Base-by-base conservation (phyloP, 2,797 vertebrate genomes). In the Enteromius treurensis region DNA sequence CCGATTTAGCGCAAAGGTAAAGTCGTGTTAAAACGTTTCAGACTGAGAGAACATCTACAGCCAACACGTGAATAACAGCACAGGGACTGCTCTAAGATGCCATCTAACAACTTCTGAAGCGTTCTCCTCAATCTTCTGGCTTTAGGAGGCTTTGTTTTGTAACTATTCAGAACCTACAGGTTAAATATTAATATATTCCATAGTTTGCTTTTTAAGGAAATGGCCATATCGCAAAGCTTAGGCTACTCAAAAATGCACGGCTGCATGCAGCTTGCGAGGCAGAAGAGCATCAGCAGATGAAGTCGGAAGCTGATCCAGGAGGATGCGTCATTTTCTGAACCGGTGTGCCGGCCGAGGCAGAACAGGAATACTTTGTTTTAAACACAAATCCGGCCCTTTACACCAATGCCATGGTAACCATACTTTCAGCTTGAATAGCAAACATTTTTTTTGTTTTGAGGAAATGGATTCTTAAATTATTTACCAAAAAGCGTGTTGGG, bases 241-340 rank as follows among this genome's bases (percentile, higher is more conserved):
- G 77, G 19, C 45, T 51, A 49, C 34, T 68, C 51, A 55, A 55
- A 64, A 37, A 68, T 53, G 60, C 5, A 67, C 77, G 77, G 62
- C 80, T 75, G 32, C 32, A 9, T 40, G 42, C 60, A 67, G 80
- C 47, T 65, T 2, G 21, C 15, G 42, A 77, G 53, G 67, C 73
- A 65, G 70, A 69, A n/a, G 64, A 75, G 81, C 76, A 60, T 68
- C 78, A 42, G 70, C 5, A 79, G 69, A 80, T 68, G 64, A 68
- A 70, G 51, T 71, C 51, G 51, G 42, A 17, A 68, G 62, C 73
- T 51, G 78, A 73, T 71, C 49, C 75, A 51, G 42, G 32, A 81
- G 42, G 55, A 84, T 80, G 81, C 82, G 71, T 84, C 81, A 77
- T 81, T 81, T 71, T 83, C 70, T 60, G 13, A 64, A 53, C 45